Evolutionary conservation across 2,888 invertebrate species (phyloP).

Genomic region (Drosophila nigricruria): DNA sequence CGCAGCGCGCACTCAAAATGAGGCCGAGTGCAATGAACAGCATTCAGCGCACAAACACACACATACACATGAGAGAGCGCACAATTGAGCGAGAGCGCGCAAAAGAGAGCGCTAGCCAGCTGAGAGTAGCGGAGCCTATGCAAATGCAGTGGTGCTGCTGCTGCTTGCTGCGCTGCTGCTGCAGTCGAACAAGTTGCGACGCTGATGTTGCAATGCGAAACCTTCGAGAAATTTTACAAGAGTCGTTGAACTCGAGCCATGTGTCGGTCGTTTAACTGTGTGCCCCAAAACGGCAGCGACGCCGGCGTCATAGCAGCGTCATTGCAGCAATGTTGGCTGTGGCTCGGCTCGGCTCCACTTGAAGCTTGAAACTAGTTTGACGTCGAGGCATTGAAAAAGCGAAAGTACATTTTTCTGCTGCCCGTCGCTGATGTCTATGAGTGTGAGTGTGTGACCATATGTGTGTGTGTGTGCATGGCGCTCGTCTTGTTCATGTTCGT

Average conservation of each 20-base stretch:
- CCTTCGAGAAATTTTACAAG: conserved; percentile 84
- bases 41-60: conserved; percentile 75
- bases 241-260: conserved; percentile 83
- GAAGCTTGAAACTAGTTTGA: conserved; percentile 76
- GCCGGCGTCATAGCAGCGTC: conserved; percentile 29
- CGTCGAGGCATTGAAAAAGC: conserved; percentile 85
- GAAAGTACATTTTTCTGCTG: conserved; percentile 83
- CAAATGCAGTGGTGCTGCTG: conserved; percentile 57
- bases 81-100: conserved; percentile 7
- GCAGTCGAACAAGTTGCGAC: conserved; percentile 70
- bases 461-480: conserved; percentile 21
- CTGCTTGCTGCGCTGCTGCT: conserved; percentile 21
- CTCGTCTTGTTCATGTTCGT: conserved; percentile 32
- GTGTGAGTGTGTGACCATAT: not conserved
- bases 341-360: conserved; percentile 56
- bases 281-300: conserved; percentile 58
- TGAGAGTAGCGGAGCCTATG: conserved; percentile 50
- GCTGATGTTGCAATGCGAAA: conserved; percentile 81
- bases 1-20: conserved; percentile 67
- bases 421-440: conserved; percentile 15
- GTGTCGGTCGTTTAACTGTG: conserved; percentile 66
- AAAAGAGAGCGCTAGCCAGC: conserved; percentile 8
- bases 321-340: conserved; percentile 74
- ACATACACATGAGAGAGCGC: conserved; percentile 21
- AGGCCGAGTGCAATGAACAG: conserved; percentile 84